Percentiles rank a stretch among this genome's conserved stretches.
Evolutionary conservation across 2,888 invertebrate genomes (phyloP).

Genomic region (Beris chalybata): DNA sequence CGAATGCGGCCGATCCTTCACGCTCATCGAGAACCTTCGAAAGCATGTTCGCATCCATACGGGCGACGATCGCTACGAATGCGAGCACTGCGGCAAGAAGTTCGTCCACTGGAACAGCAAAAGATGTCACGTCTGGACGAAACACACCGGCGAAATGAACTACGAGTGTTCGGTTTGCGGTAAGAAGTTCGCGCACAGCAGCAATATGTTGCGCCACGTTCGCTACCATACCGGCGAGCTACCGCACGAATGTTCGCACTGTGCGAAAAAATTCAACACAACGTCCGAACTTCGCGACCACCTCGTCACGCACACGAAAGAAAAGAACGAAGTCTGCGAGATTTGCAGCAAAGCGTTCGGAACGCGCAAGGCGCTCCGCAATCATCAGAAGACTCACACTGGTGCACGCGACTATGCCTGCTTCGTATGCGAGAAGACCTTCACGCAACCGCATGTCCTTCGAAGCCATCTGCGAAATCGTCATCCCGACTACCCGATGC

Average conservation of each 20-base stretch:
- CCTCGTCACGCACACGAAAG: background rate
- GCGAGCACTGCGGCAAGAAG: conserved; percentile 18
- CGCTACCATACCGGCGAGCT: background rate
- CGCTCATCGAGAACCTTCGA: conserved; percentile 18
- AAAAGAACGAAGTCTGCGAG: background rate
- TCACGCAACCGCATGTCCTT: too few relatives aligned
- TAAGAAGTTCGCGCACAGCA: background rate
- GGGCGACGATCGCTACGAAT: conserved; percentile 18
- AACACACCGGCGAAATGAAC: background rate
- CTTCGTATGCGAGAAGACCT: conserved; percentile 48
- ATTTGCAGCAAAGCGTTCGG: background rate
- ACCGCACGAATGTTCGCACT: background rate
- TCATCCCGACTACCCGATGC: too few relatives aligned
- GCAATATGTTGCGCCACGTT: background rate
- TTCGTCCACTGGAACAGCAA: conserved; percentile 28
- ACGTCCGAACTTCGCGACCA: background rate
- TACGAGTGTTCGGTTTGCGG: conserved; percentile 5
- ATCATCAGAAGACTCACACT: conserved; percentile 46
- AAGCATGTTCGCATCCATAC: conserved; percentile 32
- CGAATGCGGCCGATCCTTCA: conserved; percentile 32
- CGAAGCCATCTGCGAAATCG: too few relatives aligned
- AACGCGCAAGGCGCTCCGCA: background rate
- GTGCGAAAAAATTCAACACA: background rate
- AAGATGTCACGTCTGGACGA: background rate
- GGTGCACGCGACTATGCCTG: conserved; percentile 60